Conservation (phyloP, 2,888 invertebrate species). For the Athalia cordata region DNA sequence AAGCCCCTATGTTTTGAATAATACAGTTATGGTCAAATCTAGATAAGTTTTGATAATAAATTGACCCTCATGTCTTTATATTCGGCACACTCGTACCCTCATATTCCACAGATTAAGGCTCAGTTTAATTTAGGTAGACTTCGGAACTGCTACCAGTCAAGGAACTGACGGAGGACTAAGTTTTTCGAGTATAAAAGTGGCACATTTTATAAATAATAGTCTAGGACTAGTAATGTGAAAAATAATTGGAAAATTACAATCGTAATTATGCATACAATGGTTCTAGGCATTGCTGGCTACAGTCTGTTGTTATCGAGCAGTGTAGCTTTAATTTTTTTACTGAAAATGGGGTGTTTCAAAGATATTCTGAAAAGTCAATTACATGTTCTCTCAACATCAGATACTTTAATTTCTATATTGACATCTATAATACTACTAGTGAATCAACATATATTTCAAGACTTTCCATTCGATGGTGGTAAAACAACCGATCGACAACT, state of each 20-base stretch:
- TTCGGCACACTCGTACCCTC: slow-evolving; percentile 28
- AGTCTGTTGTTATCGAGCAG: slow-evolving; percentile 59
- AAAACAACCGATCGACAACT: slow-evolving; percentile 30
- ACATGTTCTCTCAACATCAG: slow-evolving; percentile 61
- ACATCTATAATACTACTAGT: slow-evolving; percentile 54
- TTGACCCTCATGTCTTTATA: slow-evolving; percentile 32
- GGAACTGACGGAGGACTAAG: neutral
- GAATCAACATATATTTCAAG: slow-evolving; percentile 48
- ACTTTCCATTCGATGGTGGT: slow-evolving; percentile 4
- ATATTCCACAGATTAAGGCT: slow-evolving; percentile 22
- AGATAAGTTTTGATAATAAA: slow-evolving; percentile 22
- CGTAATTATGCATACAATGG: slow-evolving; percentile 58
- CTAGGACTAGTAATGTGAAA: slow-evolving; percentile 8
- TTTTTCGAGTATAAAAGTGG: neutral
- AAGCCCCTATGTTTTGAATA: slow-evolving; percentile 31
- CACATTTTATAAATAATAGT: neutral
- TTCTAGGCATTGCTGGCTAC: slow-evolving; percentile 57
- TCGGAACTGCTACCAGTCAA: neutral
- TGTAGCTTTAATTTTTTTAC: slow-evolving; percentile 57
- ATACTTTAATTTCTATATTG: slow-evolving; percentile 58
- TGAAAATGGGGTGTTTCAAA: slow-evolving; percentile 55
- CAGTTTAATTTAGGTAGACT: slow-evolving; percentile 6
- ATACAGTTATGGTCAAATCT: slow-evolving; percentile 29
- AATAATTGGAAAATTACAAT: neutral
- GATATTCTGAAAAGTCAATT: slow-evolving; percentile 55